A percentile compares a stretch with the other conserved stretches of the same genome.
Conservation (phyloP, 2,797 vertebrate species). For the Sebastiscus tertius region DNA sequence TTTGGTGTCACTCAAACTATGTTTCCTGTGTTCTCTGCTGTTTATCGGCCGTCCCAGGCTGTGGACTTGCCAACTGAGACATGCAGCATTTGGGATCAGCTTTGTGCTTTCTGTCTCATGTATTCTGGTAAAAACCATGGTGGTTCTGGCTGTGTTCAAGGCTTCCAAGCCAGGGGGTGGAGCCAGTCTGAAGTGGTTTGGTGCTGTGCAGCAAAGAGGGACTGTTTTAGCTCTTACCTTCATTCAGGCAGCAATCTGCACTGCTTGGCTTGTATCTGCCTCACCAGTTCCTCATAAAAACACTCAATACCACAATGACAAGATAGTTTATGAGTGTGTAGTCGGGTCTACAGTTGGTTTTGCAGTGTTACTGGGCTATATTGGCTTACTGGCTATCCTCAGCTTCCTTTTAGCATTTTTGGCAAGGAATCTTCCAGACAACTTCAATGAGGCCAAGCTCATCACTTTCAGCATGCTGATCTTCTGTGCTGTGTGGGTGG, state of each 20-base stretch:
- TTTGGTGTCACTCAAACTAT: slow-evolving; percentile 47
- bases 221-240: slow-evolving; percentile 64
- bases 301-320: slow-evolving; percentile 67
- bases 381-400: slow-evolving; percentile 64
- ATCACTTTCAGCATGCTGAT: slow-evolving; percentile 80
- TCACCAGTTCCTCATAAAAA: slow-evolving; percentile 72
- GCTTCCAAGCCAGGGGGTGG: slow-evolving; percentile 64
- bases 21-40: slow-evolving; percentile 69
- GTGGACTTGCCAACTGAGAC: slow-evolving; percentile 55
- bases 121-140: slow-evolving; percentile 71
- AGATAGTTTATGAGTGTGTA: slow-evolving; percentile 74
- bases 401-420: slow-evolving; percentile 73
- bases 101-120: slow-evolving; percentile 65
- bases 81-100: slow-evolving; percentile 65
- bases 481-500: slow-evolving; percentile 75
- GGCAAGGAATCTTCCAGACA: slow-evolving; percentile 10
- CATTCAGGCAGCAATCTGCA: slow-evolving; percentile 51
- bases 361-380: slow-evolving; percentile 66
- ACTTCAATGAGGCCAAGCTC: slow-evolving; percentile 2
- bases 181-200: slow-evolving; percentile 71
- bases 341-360: slow-evolving; percentile 69
- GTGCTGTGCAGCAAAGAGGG: slow-evolving; percentile 69
- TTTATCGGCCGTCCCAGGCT: slow-evolving; percentile 64
- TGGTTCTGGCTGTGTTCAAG: slow-evolving; percentile 67
- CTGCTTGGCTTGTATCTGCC: slow-evolving; percentile 58